Conservation (phyloP, 2,113 vertebrate genomes). For the Phyllostomus discolor region DNA sequence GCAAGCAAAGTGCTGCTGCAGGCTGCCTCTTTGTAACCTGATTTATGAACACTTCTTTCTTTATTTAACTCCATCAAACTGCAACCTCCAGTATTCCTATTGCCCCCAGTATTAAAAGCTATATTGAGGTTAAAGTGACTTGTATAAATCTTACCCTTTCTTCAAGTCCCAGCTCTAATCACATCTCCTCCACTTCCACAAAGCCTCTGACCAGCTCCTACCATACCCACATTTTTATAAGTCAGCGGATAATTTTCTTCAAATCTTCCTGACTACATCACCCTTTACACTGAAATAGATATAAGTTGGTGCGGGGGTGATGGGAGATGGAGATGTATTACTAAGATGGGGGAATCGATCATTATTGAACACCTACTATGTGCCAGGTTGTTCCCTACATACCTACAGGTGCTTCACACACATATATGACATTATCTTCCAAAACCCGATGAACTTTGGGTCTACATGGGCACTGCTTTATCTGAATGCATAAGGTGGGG, state of each 20-base stretch:
- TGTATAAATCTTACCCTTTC: not conserved
- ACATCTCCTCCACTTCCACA: not conserved
- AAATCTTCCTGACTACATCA: not conserved
- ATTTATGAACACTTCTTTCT: not conserved
- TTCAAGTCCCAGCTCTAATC: not conserved
- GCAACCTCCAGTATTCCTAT: not conserved
- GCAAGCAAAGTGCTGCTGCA: not conserved
- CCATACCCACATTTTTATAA: not conserved
- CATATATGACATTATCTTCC: not conserved
- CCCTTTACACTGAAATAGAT: not conserved
- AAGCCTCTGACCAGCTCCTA: not conserved
- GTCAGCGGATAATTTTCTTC: not conserved
- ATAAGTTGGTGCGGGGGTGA: not conserved
- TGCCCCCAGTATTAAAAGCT: not conserved
- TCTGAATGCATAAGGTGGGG: not conserved
- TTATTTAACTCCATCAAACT: slow-evolving; percentile 9
- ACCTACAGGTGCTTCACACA: not conserved
- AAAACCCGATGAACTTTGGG: not conserved
- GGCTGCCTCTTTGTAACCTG: not conserved
- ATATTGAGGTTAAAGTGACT: not conserved
- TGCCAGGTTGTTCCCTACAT: not conserved
- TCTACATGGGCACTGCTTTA: not conserved
- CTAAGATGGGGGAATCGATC: not conserved
- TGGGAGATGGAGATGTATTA: not conserved
- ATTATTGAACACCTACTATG: not conserved